Percentiles rank a stretch among this genome's conserved stretches.
phyloP scores from a whole-genome alignment of 2,888 invertebrate genomes.

The Cecidostiba fungosa region DNA sequence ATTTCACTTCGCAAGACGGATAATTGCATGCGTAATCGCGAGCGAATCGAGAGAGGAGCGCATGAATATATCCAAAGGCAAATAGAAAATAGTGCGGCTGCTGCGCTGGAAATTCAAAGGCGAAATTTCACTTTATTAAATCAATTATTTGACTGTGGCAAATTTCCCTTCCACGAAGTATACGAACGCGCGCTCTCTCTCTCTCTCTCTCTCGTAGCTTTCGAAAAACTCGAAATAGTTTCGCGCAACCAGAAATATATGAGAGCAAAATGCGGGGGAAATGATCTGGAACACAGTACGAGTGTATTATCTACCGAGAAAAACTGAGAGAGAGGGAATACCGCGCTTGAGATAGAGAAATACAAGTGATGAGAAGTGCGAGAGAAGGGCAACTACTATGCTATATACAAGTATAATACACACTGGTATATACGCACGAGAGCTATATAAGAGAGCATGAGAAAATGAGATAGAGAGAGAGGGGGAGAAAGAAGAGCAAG shows the following conservation, averaged over 20 bases:
- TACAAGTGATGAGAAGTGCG: background rate
- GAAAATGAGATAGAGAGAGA: constrained; percentile 51
- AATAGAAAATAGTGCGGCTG: background rate
- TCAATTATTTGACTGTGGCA: background rate
- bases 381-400: background rate
- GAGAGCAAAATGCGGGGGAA: constrained; percentile 49
- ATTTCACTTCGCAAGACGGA: background rate
- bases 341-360: constrained; percentile 50
- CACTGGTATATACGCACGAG: background rate
- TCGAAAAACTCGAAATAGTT: constrained; percentile 9
- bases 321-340: background rate
- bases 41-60: background rate
- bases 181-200: no score
- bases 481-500: constrained; percentile 22
- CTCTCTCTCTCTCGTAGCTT: background rate
- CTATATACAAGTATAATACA: background rate
- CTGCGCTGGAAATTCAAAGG: background rate
- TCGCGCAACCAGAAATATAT: constrained; percentile 44
- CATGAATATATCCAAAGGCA: background rate
- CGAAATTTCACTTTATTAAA: background rate
- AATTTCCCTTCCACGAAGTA: background rate
- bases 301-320: background rate
- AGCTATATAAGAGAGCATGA: constrained; percentile 20
- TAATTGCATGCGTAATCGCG: background rate
- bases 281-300: constrained; percentile 51